These are phyloP conservation scores for Osmerus mordax DNA, from an alignment of 2,113 vertebrate genomes.

Conservation along the genomic window DNA sequence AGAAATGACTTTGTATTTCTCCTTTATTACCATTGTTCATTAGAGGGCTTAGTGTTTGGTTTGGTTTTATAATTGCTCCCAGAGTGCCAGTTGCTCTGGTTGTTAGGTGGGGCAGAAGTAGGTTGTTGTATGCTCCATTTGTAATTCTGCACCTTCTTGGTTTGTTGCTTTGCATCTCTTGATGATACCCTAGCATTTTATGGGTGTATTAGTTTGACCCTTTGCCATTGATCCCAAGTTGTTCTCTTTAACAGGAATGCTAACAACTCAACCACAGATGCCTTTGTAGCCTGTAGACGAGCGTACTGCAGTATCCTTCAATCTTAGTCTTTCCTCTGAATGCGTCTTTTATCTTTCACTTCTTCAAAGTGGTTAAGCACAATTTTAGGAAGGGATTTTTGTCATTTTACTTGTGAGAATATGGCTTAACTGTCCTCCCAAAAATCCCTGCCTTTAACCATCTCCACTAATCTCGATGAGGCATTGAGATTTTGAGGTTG, in stretches of 20 bases:
- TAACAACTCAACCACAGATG: neutral
- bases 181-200: neutral
- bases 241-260: neutral
- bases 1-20: constrained; percentile 34
- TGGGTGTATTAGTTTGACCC: neutral
- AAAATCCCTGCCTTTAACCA: too few species aligned
- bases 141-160: constrained; percentile 26
- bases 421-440: too few species aligned
- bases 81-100: constrained; percentile 20
- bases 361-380: too few species aligned
- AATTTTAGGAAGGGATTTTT: too few species aligned
- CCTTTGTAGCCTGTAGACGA: neutral
- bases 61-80: constrained; percentile 56
- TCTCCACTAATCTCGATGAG: constrained; percentile 23
- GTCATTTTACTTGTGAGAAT: too few species aligned
- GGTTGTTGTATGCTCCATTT: constrained; percentile 38
- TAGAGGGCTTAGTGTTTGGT: constrained; percentile 26
- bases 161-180: neutral
- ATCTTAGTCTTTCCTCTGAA: too few species aligned
- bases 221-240: neutral
- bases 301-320: too few species aligned
- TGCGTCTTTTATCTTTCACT: too few species aligned
- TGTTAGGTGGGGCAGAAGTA: constrained; percentile 24
- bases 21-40: constrained; percentile 47
- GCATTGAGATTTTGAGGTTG: constrained; percentile 59